Base-by-base conservation (phyloP, 2,113 vertebrate species). In the Dromas ardeola region DNA sequence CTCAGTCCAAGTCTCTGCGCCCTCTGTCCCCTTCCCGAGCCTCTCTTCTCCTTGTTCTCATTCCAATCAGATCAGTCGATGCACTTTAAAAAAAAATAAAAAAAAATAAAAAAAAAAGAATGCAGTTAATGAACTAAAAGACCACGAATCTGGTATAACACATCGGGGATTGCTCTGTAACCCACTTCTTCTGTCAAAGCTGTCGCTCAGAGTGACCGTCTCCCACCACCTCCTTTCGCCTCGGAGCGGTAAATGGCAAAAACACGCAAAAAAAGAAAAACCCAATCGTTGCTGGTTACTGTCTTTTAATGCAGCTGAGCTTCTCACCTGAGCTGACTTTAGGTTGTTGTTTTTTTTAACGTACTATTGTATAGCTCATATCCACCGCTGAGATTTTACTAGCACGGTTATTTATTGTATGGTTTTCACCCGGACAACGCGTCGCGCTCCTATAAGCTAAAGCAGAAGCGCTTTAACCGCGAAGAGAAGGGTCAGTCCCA, bases 61-160 rank as follows among this genome's bases (percentile, higher is more conserved):
- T 97, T 98, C 95, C 81, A 63, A 83, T 96, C 87, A 80, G 87
- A 97, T 93, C 93, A 93, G 92, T 85, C 21, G 11, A 97, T 96
- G 98, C 98, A 98, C 98, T 98, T 98, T 98, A 98, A 87, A 61
- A n/a, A 40, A 70, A 56, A n/a, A 42, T 82, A 83, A 83, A 56
- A 32, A 47, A 49, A 55, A 34, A 36, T 36, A 56, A 18, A 40
- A 43, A 42, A 52, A 63, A 27, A 86, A 55, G 11, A 93, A 85
- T 2, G 15, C 92, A 94, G 73, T 95, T 86, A 92, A 93, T 5
- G 62, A 95, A 95, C 81, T 93, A 53, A 79, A 96, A 96, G 86
- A 96, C 77, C 96, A 88, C 1, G 0, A 71, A 88, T 85, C 78
- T 65, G 66, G 32, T 88, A 47, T 95, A 74, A 81, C 83, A 73